These are phyloP conservation scores for Dreissena polymorpha DNA, from an alignment of 1,140 invertebrate genomes.

Conservation along the genomic window DNA sequence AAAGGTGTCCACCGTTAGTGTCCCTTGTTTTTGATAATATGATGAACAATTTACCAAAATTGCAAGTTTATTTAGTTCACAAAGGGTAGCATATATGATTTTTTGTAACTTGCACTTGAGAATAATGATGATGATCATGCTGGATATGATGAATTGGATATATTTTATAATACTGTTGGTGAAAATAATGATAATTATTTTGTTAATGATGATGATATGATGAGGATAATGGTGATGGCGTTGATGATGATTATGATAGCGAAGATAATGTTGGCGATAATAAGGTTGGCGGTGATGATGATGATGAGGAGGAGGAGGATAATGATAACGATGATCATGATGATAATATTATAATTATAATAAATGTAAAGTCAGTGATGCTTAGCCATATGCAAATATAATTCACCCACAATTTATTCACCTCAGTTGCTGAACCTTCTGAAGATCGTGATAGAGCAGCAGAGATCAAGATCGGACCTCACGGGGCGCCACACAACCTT, in stretches of 20 bases:
- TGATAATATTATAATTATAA: conserved; percentile 9
- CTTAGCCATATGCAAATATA: no score
- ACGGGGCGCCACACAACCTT: conserved; percentile 13
- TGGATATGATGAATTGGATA: no score
- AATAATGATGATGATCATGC: no score
- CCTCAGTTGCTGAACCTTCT: conserved; percentile 64
- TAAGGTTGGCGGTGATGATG: conserved; percentile 6
- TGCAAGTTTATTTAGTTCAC: no score
- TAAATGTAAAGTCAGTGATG: no score
- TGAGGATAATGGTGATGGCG: not conserved
- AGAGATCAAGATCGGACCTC: conserved; percentile 4
- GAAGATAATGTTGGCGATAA: conserved; percentile 5
- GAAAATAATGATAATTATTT: not conserved
- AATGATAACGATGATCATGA: conserved; percentile 53
- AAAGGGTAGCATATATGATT: no score
- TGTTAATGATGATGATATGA: conserved; percentile 3
- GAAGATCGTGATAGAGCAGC: conserved; percentile 57
- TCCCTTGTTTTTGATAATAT: no score
- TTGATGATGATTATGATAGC: conserved; percentile 16
- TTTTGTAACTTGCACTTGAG: no score
- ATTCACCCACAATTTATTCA: no score
- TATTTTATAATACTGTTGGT: no score
- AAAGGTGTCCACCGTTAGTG: no score
- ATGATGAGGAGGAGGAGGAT: conserved; percentile 13
- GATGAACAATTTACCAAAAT: no score